A percentile compares a stretch with the other conserved stretches of the same genome.
Conservation (phyloP, 1,140 invertebrate genomes). For the Acromyrmex charruanus region DNA sequence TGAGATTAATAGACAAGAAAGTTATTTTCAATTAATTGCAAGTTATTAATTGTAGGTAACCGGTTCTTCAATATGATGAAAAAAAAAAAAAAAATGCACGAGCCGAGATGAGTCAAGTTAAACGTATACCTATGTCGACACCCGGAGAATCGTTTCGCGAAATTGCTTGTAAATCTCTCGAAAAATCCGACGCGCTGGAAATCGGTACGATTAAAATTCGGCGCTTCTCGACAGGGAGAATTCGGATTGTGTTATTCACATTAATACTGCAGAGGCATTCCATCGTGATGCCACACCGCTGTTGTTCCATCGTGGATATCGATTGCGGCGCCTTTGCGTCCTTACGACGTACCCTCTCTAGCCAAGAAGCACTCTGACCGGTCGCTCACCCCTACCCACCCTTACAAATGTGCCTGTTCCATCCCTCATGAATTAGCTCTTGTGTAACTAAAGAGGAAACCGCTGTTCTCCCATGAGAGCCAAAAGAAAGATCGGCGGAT, state of each 20-base stretch:
- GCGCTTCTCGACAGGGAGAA: neutral
- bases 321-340: slow-evolving; percentile 40
- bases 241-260: neutral
- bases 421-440: slow-evolving; percentile 33
- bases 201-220: slow-evolving; percentile 4
- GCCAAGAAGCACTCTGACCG: slow-evolving; percentile 53
- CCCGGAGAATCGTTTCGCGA: neutral
- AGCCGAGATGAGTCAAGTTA: neutral
- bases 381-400: slow-evolving; percentile 54
- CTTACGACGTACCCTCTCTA: slow-evolving; percentile 26
- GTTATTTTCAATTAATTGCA: slow-evolving; percentile 10
- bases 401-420: neutral
- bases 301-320: slow-evolving; percentile 21
- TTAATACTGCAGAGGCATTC: slow-evolving; percentile 3
- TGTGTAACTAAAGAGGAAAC: slow-evolving; percentile 11
- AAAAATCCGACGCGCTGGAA: neutral
- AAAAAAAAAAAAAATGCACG: neutral
- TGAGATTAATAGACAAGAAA: slow-evolving; percentile 25
- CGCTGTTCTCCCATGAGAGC: neutral
- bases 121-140: too few relatives aligned
- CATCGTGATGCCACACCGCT: neutral
- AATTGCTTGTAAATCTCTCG: neutral
- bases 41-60: neutral
- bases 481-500: neutral
- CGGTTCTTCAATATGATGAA: neutral